Base-by-base conservation (phyloP, 2,888 invertebrate genomes). In the Biston betularia region DNA sequence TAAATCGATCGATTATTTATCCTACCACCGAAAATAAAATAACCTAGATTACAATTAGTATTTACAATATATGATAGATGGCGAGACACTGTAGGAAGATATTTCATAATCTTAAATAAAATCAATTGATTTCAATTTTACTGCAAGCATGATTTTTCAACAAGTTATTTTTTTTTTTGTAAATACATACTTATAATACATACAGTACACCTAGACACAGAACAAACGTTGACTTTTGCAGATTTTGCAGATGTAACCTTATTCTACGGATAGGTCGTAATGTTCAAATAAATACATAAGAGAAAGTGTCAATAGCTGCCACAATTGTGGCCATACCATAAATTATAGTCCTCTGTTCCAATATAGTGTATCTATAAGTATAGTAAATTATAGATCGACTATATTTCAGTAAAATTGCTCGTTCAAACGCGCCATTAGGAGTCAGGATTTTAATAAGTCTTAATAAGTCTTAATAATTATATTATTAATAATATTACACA, bases 31-130 rank as follows among this genome's bases (percentile, higher is more conserved):
- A 45, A 11, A 24, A 24, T 24, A 62, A 46, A 34, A 61, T 56
- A 15, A 15, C 45, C 56, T 45, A 45, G 6, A 14, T 35, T 56
- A 45, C 12, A 34, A 45, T 45, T 56, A 45, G 56, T 56, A 56
- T 45, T 14, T 56, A 56, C 56, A 56, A 45, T 44, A 33, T 34
- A 55, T 5, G 35, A 34, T 45, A 34, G 34, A 56, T 56, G 56
- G 45, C 56, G 56, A 34, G 34, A 56, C 33, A 12, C 6, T n/a
- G 2, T 53, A 53, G 11, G 52, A n/a, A 52, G 38, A 35, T 24
- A 24, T 24, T 24, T 24, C 24, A 24, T 24, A 2, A 24, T 24
- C 24, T 3, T 24, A 24, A 24, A 24, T n/a, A n/a, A 24, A 24
- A 24, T 24, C 3, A n/a, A 24, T 24, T 24, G 24, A 24, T 24